Percentiles rank a stretch among this genome's conserved stretches.
Conservation (phyloP, 2,113 vertebrate genomes). For the Crotophaga sulcirostris region DNA sequence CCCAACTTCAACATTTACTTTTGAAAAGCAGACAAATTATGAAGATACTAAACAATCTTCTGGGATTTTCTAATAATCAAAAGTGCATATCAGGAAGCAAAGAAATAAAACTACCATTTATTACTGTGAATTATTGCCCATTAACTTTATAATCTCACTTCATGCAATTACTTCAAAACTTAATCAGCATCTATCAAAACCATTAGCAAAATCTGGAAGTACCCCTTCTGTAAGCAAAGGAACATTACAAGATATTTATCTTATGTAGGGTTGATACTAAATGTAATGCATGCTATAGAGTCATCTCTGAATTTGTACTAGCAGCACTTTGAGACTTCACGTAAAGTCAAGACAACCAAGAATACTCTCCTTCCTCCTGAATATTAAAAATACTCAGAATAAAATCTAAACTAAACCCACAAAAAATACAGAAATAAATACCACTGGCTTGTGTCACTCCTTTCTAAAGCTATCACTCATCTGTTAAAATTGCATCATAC, state of each 20-base stretch:
- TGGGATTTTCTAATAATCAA: background rate
- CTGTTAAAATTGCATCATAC: background rate
- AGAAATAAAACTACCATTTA: background rate
- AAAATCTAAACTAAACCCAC: background rate
- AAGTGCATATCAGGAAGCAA: background rate
- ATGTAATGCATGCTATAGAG: fast-evolving
- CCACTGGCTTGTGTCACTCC: background rate
- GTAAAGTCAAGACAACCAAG: background rate
- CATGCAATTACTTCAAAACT: background rate
- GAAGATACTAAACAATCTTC: background rate
- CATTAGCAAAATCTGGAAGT: background rate
- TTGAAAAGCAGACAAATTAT: background rate
- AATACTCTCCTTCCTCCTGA: background rate
- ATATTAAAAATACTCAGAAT: background rate
- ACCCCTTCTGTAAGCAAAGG: background rate
- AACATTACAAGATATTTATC: background rate
- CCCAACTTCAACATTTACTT: background rate
- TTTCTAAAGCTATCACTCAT: background rate
- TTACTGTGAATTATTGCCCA: background rate
- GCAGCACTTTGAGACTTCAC: background rate
- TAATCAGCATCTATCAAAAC: background rate
- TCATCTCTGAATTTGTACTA: background rate
- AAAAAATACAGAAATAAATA: background rate
- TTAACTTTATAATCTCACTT: background rate
- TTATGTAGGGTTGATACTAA: background rate